Conservation (phyloP, 2,113 vertebrate species). For the Lathamus discolor region DNA sequence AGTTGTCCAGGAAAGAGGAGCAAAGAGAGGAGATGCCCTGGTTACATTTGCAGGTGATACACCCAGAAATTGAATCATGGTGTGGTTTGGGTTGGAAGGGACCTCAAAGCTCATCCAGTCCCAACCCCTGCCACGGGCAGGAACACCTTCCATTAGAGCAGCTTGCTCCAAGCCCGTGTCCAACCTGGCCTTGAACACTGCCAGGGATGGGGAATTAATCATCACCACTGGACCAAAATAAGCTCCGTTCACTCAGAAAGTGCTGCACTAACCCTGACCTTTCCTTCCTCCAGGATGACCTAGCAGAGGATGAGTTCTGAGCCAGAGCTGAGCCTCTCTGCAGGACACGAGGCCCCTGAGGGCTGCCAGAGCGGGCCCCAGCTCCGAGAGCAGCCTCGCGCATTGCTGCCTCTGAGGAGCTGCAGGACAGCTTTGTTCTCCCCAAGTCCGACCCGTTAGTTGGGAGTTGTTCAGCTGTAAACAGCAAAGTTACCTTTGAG, state of each 20-base stretch:
- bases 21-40: background rate
- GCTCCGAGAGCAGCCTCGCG: background rate
- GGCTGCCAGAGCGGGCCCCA: background rate
- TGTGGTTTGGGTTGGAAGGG: background rate
- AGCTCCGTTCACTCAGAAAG: background rate
- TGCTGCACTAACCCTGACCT: background rate
- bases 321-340: background rate
- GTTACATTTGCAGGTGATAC: background rate
- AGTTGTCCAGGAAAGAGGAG: background rate
- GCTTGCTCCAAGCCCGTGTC: background rate
- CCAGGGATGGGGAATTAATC: background rate
- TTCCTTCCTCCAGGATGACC: background rate
- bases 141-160: background rate
- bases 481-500: background rate
- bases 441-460: too few species aligned
- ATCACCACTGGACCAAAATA: background rate
- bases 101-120: background rate
- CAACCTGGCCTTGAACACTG: background rate
- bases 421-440: rapidly evolving
- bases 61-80: background rate
- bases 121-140: background rate
- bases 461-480: background rate
- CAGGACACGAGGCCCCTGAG: background rate
- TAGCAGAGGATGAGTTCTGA: background rate
- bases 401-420: background rate